Evolutionary conservation across 2,113 vertebrate species (phyloP), one percentile per base, ranked within the genome.

Genomic region (Erinaceus europaeus): DNA sequence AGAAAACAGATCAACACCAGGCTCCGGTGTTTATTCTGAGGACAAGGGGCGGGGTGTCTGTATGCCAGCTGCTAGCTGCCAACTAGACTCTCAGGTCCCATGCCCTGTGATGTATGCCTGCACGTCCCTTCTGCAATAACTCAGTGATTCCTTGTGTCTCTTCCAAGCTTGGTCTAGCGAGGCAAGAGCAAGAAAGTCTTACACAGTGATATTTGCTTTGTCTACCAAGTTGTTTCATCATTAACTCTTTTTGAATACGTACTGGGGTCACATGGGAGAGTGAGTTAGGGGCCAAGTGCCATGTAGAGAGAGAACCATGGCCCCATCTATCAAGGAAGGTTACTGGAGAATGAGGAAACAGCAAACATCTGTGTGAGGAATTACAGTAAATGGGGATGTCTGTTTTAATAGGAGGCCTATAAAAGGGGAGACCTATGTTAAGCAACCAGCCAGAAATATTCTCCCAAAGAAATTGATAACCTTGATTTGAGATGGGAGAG

Each of bases 361-460:
- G n/a, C n/a, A 46, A 21, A 23, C 11, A 25, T 14, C 5, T 55
- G 32, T 25, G 11, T 10, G 27, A 65, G 46, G 34, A 13, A 25
- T 27, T 29, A 1, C 15, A 20, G 71, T 32, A 18, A 85, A 12
- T 8, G 2, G 9, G 29, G 52, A 5, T 0, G 0, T 23, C 21
- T 27, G 21, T 25, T 36, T 1, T 11, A 27, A 40, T n/a, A 18
- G 15, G 21, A 21, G 8, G 36, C 55, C 59, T 8, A 4, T 2
- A 2, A 0, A 12, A 5, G 23, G 20, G 40, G 29, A 44, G 5
- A 5, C 21, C 17, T 38, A 0, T 36, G 32, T 20, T 72, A 2
- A 52, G 27, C 21, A 32, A 0, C n/a, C 12, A 17, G 34, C 9
- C n/a, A 0, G 17, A 78, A 29, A 25, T 3, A 0, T 52, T 84